Evolutionary conservation across 2,797 vertebrate species (phyloP).

Genomic region (Eidolon dupreanum): DNA sequence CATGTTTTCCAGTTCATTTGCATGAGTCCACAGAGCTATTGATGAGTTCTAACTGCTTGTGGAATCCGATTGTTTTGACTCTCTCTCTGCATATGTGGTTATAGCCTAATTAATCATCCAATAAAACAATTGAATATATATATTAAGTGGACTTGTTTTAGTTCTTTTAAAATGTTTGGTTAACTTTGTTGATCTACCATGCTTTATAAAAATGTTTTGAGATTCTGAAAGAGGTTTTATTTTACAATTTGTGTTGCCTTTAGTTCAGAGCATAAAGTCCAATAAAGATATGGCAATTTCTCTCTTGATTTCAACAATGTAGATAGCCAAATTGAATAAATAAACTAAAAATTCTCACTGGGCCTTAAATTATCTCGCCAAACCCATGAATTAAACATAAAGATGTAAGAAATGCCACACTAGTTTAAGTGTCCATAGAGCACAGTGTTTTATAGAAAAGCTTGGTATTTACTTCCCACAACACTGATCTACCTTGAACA

Average conservation of each 20-base stretch:
- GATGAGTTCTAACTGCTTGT: neutral
- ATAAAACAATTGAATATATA: neutral
- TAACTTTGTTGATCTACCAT: neutral
- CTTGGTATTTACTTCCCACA: neutral
- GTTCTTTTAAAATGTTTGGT: neutral
- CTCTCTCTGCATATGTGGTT: neutral
- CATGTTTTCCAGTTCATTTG: neutral
- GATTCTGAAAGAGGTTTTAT: constrained; percentile 23
- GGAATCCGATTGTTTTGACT: neutral
- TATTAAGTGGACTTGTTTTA: neutral
- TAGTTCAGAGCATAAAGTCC: neutral
- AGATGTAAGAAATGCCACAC: constrained; percentile 20
- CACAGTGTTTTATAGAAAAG: constrained; percentile 28
- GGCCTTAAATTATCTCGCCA: constrained; percentile 15
- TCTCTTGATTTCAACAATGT: neutral
- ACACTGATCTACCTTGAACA: constrained; percentile 64
- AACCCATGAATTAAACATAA: constrained; percentile 34
- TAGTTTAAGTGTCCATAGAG: constrained; percentile 39
- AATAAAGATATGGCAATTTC: neutral
- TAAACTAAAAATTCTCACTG: constrained; percentile 42
- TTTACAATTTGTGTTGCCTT: neutral
- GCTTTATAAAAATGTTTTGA: constrained; percentile 11
- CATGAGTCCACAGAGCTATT: neutral
- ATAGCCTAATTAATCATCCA: neutral
- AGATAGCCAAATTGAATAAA: constrained; percentile 22